A percentile compares a stretch with the other conserved stretches of the same genome.
Conservation (phyloP, 2,888 invertebrate species). For the Barypeithes pellucidus region DNA sequence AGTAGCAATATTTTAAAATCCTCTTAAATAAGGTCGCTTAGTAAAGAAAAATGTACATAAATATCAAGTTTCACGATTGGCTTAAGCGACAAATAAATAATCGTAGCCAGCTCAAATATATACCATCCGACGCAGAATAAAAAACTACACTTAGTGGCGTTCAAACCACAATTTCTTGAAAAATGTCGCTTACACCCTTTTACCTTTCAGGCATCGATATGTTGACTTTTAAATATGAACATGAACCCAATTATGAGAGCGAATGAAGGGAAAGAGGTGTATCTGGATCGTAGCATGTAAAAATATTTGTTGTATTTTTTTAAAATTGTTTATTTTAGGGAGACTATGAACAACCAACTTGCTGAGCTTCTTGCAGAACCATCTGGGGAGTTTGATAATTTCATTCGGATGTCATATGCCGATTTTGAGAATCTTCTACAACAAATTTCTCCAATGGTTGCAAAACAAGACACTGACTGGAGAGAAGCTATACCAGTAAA, state of each 20-base stretch:
- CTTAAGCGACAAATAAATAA: no score
- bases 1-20: no score
- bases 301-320: neutral
- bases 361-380: conserved; percentile 14
- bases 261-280: conserved; percentile 2
- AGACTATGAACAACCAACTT: neutral
- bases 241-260: neutral
- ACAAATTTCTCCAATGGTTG: conserved; percentile 4
- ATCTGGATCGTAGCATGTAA: neutral
- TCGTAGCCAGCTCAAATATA: no score
- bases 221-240: neutral
- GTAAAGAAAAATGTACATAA: no score
- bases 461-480: conserved; percentile 9
- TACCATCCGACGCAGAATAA: no score
- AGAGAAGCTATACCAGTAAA: conserved; percentile 14
- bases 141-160: no score
- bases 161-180: no score
- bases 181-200: no score
- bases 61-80: no score
- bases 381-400: conserved; percentile 9
- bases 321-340: neutral
- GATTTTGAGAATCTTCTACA: conserved; percentile 6
- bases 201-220: no score
- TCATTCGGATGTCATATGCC: conserved; percentile 10
- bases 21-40: no score